Conservation (phyloP, 2,113 vertebrate species). For the Eolophus roseicapilla region DNA sequence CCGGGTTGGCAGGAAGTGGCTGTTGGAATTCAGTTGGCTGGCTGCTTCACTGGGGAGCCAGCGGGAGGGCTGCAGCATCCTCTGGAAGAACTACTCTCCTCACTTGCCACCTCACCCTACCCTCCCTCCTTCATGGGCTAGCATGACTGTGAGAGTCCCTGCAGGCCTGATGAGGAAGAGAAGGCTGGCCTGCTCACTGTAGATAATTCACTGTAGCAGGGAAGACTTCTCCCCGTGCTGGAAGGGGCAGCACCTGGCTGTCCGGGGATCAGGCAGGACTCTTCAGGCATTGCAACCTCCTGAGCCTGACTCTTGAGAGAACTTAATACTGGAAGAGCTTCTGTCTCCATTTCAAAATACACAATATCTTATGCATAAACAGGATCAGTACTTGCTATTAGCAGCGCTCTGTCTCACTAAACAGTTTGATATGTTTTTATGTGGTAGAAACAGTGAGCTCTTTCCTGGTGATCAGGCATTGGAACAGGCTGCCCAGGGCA, state of each 20-base stretch:
- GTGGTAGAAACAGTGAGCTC: background rate
- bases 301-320: background rate
- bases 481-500: background rate
- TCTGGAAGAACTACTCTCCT: background rate
- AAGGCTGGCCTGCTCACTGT: background rate
- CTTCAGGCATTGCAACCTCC: fast-evolving
- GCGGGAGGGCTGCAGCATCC: background rate
- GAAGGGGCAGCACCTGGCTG: background rate
- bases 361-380: fast-evolving
- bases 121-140: background rate
- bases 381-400: background rate
- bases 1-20: background rate
- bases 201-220: fast-evolving
- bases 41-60: background rate
- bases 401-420: background rate
- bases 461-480: background rate
- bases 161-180: fast-evolving
- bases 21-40: background rate
- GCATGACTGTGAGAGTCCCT: fast-evolving
- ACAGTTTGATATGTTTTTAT: background rate
- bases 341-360: background rate
- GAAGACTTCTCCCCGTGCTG: background rate
- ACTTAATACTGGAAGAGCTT: background rate
- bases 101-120: fast-evolving
- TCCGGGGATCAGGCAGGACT: background rate